Evolutionary conservation across 92 coral and sea anemone species (phyloP), one percentile per base, ranked within the genome.

Genomic region (Metridium senile): DNA sequence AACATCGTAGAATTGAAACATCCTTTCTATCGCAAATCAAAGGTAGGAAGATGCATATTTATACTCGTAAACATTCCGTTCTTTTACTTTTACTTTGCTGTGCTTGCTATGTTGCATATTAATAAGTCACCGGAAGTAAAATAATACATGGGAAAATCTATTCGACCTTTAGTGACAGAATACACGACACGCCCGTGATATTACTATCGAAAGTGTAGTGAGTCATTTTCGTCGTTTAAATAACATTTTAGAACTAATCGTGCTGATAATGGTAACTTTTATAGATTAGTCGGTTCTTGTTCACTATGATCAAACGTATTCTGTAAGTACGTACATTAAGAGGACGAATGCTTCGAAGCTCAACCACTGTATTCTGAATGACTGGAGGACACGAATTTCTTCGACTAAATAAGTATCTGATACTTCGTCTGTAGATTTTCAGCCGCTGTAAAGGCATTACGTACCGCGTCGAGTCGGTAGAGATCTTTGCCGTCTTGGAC

Each of bases 341-440:
- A 0, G 39, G 65, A 16, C 62, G 70, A 57, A 79, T 16, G 32
- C 76, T 27, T 13, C 77, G 70, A 16, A 70, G 53, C 22, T 57
- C 69, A 26, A 63, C 69, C 1, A 13, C 45, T 4, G 6, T 29
- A 30, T 19, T 71, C 23, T 62, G 74, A 13, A 79, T 32, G 19
- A 29, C 26, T 22, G 84, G 27, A 8, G 77, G 61, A 66, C 70
- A 59, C 0, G 66, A 33, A 33, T 66, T 51, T 1, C 62, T 58
- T 16, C 82, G 82, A 7, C 71, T 34, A 62, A 79, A 79, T 23
- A 79, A 45, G 17, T 53, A n/a, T 34, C 84, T 69, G 1, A 79
- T 33, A 39, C 84, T 79, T 46, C 84, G 57, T 34, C 82, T 64
- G 35, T 47, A 67, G 23, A 77, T 22, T 45, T n/a, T 70, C 33